These are phyloP conservation scores for Tapirus terrestris DNA, from an alignment of 2,113 vertebrate genomes.

Conservation along the genomic window DNA sequence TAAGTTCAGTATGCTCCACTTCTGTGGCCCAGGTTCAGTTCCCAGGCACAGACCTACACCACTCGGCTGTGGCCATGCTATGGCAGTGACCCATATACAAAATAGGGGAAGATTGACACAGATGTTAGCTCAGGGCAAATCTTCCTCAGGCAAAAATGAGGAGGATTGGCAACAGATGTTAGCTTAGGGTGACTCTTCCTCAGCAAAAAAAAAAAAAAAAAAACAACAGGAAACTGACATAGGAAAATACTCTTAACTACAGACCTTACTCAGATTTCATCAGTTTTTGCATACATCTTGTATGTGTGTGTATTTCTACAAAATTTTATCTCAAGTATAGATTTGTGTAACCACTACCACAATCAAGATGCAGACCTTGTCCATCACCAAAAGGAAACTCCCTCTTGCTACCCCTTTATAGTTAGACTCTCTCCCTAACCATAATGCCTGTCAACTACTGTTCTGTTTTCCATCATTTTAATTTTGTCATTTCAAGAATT, in stretches of 20 bases:
- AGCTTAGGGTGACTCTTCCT: too few relatives aligned
- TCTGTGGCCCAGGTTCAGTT: too few relatives aligned
- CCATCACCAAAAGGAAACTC: neutral
- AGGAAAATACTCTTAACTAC: neutral
- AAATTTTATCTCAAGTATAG: neutral
- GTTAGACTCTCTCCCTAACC: neutral
- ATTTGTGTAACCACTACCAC: neutral
- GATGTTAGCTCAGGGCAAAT: too few relatives aligned
- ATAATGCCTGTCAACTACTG: neutral
- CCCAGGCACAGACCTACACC: too few relatives aligned
- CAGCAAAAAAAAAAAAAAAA: too few relatives aligned
- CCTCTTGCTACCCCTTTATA: neutral
- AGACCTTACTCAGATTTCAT: neutral
- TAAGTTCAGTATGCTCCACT: too few relatives aligned
- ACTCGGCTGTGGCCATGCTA: too few relatives aligned
- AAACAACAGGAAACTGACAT: too few relatives aligned
- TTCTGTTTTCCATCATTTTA: neutral
- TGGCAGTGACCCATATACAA: too few relatives aligned
- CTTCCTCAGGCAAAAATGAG: too few relatives aligned
- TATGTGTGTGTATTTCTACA: neutral
- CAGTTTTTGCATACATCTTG: neutral
- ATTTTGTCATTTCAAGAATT: neutral
- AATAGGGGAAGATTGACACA: too few relatives aligned
- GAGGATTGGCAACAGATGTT: too few relatives aligned
- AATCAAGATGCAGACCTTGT: neutral